Evolutionary conservation across 2,113 vertebrate species (phyloP), one percentile per base, ranked within the genome.

Genomic region (Burhinus oedicnemus): DNA sequence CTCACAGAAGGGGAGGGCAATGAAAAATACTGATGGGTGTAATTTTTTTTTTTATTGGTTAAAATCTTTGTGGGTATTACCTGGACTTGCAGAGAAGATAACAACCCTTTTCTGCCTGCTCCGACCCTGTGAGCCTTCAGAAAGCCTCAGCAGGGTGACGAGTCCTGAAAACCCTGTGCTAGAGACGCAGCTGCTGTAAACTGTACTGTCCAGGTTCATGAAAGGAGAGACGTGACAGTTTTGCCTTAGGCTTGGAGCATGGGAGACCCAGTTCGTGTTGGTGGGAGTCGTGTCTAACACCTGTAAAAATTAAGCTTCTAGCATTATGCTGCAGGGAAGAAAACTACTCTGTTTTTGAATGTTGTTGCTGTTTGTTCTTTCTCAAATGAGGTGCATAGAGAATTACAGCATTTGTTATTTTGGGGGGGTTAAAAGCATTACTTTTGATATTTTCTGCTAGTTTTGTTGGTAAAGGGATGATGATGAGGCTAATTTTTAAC

Each of bases 361-460:
- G 21, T 44, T 0, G 0, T 17, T 27, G 62, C 36, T 77, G 34
- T 64, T n/a, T 86, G 34, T n/a, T 58, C 23, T 26, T 2, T 66
- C 12, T 68, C 69, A 45, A 58, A 19, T 52, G 32, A 84, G 38
- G 19, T 2, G 0, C n/a, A 2, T 2, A 27, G 26, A 61, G 40
- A 34, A 42, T 20, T 60, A 20, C 11, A 44, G 23, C 49, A 29
- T 8, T 34, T 14, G 26, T 65, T 82, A 15, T 45, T 86, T 64
- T 25, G 18, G 6, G 6, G 6, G 38, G 18, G 6, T 4, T 60
- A 19, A 58, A 89, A 78, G 17, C 0, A 0, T 55, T 51, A 5
- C 14, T 77, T 80, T 64, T 40, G 47, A 3, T 82, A 19, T 34
- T 71, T 94, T 54, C 55, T 88, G 45, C 44, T 47, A 8, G 87